Base-by-base conservation (phyloP, 37 sponge, comb jelly and placozoan genomes). In the Beroe forskalii region DNA sequence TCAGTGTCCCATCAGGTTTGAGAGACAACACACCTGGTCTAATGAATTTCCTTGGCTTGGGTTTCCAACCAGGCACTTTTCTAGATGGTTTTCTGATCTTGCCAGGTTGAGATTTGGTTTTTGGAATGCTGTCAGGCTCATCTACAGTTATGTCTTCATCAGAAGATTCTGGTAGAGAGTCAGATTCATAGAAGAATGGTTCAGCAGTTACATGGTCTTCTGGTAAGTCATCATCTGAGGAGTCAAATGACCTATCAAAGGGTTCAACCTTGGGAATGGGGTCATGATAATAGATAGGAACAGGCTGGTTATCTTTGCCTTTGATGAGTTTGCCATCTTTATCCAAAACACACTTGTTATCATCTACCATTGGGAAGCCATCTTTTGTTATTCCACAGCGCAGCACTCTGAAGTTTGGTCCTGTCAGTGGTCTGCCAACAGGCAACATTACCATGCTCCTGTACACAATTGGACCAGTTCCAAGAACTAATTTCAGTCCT, bases 41-140 rank as follows among this genome's bases (percentile, higher is more conserved):
- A 33, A 69, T 69, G 72, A 69, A 69, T 17, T 35, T 69, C 72
- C 32, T 69, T 35, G 66, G 17, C 30, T 27, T 63, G 4, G 66
- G 24, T 63, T 63, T 22, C 66, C 25, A 63, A 6, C 17, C 25
- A 4, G 72, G 72, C 32, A 9, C 9, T 35, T 69, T 69, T 22
- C 30, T 9, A 63, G 3, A 63, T 63, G 66, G 24, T 23, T 28
- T 28, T 6, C 27, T 27, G 38, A 33, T 6, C 4, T 3, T 36
- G 1, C 19, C 37, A 35, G 72, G 72, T 14, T 20, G 9, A 19
- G 19, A 12, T 14, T 69, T 32, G 12, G 39, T 2, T 69, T 36
- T 69, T 14, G 32, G 27, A 14, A 36, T 1, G 1, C 35, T 35
- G 9, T 2, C 37, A 3, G 27, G 19, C 72, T 69, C 72, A 22